Evolutionary conservation across 2,888 invertebrate species (phyloP), one percentile per base, ranked within the genome.

Genomic region (Diabrotica balteata): DNA sequence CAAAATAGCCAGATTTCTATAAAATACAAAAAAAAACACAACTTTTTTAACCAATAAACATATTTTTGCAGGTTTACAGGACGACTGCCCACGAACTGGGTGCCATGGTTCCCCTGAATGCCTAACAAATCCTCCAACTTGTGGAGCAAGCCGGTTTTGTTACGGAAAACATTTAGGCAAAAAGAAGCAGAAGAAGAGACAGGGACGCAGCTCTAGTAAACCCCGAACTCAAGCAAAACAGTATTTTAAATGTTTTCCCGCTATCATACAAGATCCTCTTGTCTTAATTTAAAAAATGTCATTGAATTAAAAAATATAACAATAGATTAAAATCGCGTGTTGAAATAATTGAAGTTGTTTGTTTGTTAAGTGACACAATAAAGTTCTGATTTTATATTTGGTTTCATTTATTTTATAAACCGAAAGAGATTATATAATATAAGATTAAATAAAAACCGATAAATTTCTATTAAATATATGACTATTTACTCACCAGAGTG

Each of bases 31-130:
- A 32, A 32, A 32, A 3, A 32, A 32, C 4, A 32, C 4, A 32
- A 32, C 32, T 2, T 32, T 32, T 32, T 32, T 32, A 32, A 22
- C n/a, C 8, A 6, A 17, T 7, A 2, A 46, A 46, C 8, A 7
- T 46, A 17, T 10, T 22, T 50, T 42, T 42, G 7, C 9, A 72
- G 89, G 89, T 10, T 81, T 89, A 17, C 89, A 89, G 77, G 86
- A 88, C 65, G 86, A 88, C 69, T 89, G 89, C 75, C 87, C 84
- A 0, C 82, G 89, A 62, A 83, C 85, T 0, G 82, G 84, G 45
- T 89, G 89, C 73, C 85, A 84, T 64, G 87, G 32, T 32, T 32
- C 32, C 32, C 52, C 17, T n/a, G 83, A 81, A 44, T 87, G 88
- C 74, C 78, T 86, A 70, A 84, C 83, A 54, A 80, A 82, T 66